Conservation (phyloP, 2,888 invertebrate genomes). For the Andrena fulva region DNA sequence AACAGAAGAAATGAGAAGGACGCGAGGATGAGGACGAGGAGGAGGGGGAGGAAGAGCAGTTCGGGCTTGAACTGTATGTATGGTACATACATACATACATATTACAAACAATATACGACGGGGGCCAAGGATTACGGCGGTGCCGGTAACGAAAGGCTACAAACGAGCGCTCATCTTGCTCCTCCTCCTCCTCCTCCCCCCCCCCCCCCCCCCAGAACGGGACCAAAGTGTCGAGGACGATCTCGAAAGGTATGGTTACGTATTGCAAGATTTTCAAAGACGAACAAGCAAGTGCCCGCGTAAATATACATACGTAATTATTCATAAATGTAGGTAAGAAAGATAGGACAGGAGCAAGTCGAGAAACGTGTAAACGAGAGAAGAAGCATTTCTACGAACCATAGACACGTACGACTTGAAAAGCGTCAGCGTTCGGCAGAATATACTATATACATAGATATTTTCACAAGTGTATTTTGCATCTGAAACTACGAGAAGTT, state of each 20-base stretch:
- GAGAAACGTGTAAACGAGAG: background rate
- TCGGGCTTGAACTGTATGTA: background rate
- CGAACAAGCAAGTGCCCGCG: background rate
- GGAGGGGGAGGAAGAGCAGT: background rate
- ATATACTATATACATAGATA: background rate
- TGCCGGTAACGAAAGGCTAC: no score
- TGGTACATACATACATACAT: no score
- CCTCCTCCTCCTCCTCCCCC: no score
- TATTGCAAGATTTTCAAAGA: background rate
- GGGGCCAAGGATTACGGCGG: no score
- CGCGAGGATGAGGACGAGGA: background rate
- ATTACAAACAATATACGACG: no score
- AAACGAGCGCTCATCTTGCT: no score
- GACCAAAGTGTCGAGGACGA: no score
- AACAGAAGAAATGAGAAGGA: no score
- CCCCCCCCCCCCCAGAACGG: no score
- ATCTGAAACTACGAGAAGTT: background rate
- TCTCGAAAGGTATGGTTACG: background rate
- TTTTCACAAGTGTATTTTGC: slow-evolving; percentile 32
- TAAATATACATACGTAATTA: background rate
- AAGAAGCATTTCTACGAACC: background rate
- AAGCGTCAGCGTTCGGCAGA: background rate
- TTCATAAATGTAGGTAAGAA: background rate
- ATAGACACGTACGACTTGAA: background rate
- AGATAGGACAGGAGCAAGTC: background rate